Evolutionary conservation across 2,888 invertebrate genomes (phyloP), one percentile per base, ranked within the genome.

Genomic region (Idaea aversata): DNA sequence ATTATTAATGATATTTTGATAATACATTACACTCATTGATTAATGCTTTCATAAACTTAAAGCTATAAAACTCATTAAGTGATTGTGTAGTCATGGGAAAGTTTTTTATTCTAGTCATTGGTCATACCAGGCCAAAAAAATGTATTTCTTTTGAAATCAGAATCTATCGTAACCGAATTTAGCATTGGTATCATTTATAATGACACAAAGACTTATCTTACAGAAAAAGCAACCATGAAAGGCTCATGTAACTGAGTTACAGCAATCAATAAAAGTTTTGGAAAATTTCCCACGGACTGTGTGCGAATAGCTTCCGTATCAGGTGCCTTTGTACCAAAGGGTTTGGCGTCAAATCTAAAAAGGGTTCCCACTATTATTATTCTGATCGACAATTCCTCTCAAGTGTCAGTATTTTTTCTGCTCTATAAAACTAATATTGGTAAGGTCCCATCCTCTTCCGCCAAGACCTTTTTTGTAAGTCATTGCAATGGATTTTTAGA

Each of bases 381-480:
- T 88, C 82, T 83, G 87, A 88, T 88, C 87, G 88, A 88, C 90
- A 88, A 88, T 88, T 86, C 88, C 87, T 90, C 88, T 87, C 85
- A 79, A 88, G 86, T 87, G 87, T 88, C 87, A 86, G 82, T 67
- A 70, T 87, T 93, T 93, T 93, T 91, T 92, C 85, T 85, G 75
- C 74, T 85, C 88, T 90, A 92, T 92, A 91, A 92, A 92, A 93
- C 93, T 92, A 93, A 93, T 92, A 93, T 93, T 92, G 90, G 88
- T 88, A 72, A 85, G 85, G 90, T 87, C 91, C 91, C 93, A 91
- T 92, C 93, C 93, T 89, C 88, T 93, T 93, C 93, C 93, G 93
- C 81, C 34, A 59, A 16, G 81, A 80, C 81, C 79, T 88, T 90
- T 90, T 88, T 90, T 90, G 85, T 83, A 73, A 78, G 75, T 77